Conservation (phyloP, 2,888 invertebrate genomes). For the Limnephilus auricula region DNA sequence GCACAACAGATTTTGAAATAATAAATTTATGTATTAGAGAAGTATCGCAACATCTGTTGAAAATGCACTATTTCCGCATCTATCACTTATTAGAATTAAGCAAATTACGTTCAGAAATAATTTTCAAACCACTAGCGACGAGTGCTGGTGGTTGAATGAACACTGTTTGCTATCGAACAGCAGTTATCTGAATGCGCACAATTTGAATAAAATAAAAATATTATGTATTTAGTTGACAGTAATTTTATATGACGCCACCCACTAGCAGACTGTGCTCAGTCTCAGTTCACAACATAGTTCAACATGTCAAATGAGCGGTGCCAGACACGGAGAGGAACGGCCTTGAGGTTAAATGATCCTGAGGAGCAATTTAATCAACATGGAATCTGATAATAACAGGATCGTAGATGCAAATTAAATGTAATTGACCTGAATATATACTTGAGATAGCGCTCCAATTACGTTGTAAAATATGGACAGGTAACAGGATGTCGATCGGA, state of each 20-base stretch:
- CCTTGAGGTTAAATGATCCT: conserved; percentile 26
- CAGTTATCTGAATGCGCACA: background rate
- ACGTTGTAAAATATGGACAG: background rate
- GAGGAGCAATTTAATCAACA: conserved; percentile 27
- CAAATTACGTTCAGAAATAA: background rate
- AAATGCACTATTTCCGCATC: background rate
- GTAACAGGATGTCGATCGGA: background rate
- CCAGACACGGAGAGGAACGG: conserved; percentile 50
- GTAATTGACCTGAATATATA: conserved; percentile 1
- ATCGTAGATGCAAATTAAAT: background rate
- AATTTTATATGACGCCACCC: conserved; percentile 53
- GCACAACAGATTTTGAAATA: background rate
- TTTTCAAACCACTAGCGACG: background rate
- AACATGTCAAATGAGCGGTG: conserved; percentile 21
- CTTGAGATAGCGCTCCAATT: background rate
- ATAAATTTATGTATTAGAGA: background rate
- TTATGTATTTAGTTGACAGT: background rate
- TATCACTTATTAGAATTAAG: background rate
- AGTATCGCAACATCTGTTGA: background rate
- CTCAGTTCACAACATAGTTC: conserved; percentile 20
- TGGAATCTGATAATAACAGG: background rate
- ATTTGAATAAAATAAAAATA: background rate
- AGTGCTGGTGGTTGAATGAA: background rate
- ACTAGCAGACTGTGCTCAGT: conserved; percentile 28
- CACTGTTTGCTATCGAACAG: background rate